Conservation (phyloP, 1,140 invertebrate species). For the Dysdera silvatica region DNA sequence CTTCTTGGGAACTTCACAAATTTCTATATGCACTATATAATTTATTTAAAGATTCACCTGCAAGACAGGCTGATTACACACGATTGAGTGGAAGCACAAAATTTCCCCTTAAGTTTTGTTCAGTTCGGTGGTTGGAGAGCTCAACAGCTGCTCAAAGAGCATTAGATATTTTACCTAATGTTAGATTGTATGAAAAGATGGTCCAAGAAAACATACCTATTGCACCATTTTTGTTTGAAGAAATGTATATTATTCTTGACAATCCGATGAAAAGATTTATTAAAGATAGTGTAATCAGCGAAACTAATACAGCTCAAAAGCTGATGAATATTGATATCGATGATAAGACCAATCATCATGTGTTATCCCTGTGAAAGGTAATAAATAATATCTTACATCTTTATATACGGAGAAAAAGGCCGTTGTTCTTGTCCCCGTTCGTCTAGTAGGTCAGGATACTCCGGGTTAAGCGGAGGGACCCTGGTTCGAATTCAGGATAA, state of each 20-base stretch:
- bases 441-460: too few relatives aligned
- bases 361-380: too few relatives aligned
- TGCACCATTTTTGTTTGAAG: neutral
- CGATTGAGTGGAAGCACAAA: neutral
- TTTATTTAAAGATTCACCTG: constrained; percentile 26
- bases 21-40: constrained; percentile 15
- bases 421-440: too few relatives aligned
- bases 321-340: neutral
- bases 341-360: too few relatives aligned
- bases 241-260: neutral
- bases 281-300: neutral
- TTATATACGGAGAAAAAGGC: too few relatives aligned
- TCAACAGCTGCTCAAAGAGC: constrained; percentile 2
- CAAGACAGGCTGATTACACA: constrained; percentile 12
- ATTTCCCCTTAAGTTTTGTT: constrained; percentile 19
- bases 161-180: constrained; percentile 5
- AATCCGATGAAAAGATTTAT: constrained; percentile 14
- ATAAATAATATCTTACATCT: too few relatives aligned
- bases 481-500: too few relatives aligned
- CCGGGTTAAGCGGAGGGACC: too few relatives aligned
- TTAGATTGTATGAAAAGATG: neutral
- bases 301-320: neutral
- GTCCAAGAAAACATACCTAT: neutral
- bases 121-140: constrained; percentile 18
- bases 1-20: constrained; percentile 2